These are phyloP conservation scores for Schizothorax lantsangensis DNA, from an alignment of 2,797 vertebrate species.

Conservation along the genomic window DNA sequence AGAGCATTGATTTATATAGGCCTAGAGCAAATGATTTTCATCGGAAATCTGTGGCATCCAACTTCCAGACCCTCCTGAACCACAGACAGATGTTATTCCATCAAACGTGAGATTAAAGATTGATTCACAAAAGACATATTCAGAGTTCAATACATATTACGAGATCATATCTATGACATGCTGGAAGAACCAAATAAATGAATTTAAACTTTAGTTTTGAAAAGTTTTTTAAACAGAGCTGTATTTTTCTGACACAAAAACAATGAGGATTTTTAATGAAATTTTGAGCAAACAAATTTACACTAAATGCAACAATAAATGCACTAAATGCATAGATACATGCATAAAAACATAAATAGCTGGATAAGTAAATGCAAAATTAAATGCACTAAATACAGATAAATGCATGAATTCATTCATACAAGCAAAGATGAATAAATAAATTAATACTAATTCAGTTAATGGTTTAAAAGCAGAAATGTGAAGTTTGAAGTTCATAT, in stretches of 20 bases:
- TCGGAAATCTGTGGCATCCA: background rate
- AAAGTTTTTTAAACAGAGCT: no score
- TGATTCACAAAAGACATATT: background rate
- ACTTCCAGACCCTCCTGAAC: background rate
- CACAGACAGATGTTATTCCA: background rate
- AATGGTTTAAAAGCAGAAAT: background rate
- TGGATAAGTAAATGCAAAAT: background rate
- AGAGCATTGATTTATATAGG: background rate
- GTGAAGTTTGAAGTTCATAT: background rate
- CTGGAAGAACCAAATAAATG: background rate
- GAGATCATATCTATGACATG: background rate
- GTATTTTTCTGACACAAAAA: background rate
- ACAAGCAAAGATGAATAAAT: background rate
- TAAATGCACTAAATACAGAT: background rate
- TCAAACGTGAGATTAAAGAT: background rate
- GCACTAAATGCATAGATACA: background rate
- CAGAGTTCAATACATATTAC: background rate
- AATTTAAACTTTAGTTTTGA: no score
- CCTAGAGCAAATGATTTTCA: background rate
- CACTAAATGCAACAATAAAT: background rate
- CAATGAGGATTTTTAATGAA: no score
- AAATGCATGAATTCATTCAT: background rate
- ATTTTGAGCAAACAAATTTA: background rate
- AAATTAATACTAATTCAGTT: background rate
- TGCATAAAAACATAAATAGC: background rate